Conservation (phyloP, 1,140 invertebrate species). For the Drosophila lowei region DNA sequence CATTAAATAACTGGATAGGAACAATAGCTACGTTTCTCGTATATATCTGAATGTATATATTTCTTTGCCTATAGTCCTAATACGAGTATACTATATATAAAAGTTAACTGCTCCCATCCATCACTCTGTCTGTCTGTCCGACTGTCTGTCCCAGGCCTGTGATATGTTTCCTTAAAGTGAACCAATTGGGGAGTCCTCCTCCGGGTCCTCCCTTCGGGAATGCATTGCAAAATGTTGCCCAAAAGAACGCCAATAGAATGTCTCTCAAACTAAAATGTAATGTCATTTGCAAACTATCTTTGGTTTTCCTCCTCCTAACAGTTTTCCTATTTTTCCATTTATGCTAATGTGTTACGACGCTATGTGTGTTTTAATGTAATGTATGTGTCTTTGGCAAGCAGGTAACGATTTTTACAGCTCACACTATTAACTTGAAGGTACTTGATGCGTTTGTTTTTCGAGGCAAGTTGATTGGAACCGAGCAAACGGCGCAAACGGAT, state of each 20-base stretch:
- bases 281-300: conserved; percentile 35
- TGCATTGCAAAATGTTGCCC: conserved; percentile 76
- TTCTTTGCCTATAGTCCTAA: conserved; percentile 4
- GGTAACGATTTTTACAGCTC: conserved; percentile 83
- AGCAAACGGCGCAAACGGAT: conserved; percentile 3
- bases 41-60: conserved; percentile 3
- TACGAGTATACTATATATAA: conserved; percentile 31
- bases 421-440: conserved; percentile 82
- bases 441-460: conserved; percentile 62
- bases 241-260: conserved; percentile 29
- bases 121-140: conserved; percentile 16
- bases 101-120: conserved; percentile 37
- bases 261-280: conserved; percentile 23
- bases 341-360: conserved; percentile 33
- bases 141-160: conserved; percentile 29
- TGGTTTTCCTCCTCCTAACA: conserved; percentile 8
- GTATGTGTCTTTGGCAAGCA: conserved; percentile 74
- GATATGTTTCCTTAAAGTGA: conserved; percentile 63
- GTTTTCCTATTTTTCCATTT: conserved; percentile 35
- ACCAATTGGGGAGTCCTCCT: conserved; percentile 3
- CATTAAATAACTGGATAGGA: conserved; percentile 57
- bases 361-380: conserved; percentile 31
- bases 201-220: conserved; percentile 8
- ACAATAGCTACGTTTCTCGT: conserved; percentile 49
- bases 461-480: conserved; percentile 46